These are phyloP conservation scores for Andrena flavipes DNA, from an alignment of 2,888 invertebrate species.

Conservation along the genomic window DNA sequence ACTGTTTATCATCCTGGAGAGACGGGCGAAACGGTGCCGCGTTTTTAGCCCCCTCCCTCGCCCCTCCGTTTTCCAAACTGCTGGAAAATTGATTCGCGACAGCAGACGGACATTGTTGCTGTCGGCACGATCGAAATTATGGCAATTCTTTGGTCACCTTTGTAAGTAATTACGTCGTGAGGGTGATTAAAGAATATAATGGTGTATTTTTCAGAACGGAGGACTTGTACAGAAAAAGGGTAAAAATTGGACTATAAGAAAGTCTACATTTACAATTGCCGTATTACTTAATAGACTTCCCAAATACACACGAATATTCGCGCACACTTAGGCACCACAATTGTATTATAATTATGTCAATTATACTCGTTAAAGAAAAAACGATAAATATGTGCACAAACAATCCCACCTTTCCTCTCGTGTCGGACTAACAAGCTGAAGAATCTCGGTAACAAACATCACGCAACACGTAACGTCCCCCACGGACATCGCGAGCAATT, in stretches of 20 bases:
- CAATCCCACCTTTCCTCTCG: not conserved
- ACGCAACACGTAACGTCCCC: not conserved
- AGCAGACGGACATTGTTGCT: not conserved
- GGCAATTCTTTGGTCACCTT: not conserved
- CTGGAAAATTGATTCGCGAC: conserved; percentile 35
- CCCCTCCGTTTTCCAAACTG: not conserved
- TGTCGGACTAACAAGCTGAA: not conserved
- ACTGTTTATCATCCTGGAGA: conserved; percentile 34
- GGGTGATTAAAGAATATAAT: too few species aligned
- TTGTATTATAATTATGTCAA: too few species aligned
- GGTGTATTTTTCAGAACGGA: too few species aligned
- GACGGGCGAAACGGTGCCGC: not conserved
- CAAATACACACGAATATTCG: too few species aligned
- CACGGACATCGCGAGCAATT: not conserved
- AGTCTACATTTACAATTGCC: too few species aligned
- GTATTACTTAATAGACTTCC: too few species aligned
- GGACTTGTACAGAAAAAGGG: too few species aligned
- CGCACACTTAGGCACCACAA: too few species aligned
- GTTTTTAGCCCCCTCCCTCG: conserved; percentile 14
- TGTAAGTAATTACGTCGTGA: too few species aligned
- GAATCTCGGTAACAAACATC: not conserved
- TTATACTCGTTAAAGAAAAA: too few species aligned
- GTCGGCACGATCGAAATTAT: not conserved
- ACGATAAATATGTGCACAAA: not conserved
- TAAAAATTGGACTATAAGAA: too few species aligned